These are phyloP conservation scores for Hedychridium roseum DNA, from an alignment of 2,888 invertebrate species.

Conservation along the genomic window DNA sequence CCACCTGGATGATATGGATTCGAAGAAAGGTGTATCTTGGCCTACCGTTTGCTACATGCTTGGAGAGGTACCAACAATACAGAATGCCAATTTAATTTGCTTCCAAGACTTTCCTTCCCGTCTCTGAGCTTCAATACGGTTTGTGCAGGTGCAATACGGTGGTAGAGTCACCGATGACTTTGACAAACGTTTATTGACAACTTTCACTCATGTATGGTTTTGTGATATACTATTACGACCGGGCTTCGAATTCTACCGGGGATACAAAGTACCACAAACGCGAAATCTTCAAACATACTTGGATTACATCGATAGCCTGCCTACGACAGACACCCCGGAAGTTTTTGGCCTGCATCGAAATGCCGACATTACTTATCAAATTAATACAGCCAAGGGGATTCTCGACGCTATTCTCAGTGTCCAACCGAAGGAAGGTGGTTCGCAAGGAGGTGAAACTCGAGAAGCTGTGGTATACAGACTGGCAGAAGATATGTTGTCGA, in stretches of 20 bases:
- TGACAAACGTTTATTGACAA: constrained; percentile 90
- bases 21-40: constrained; percentile 97
- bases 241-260: constrained; percentile 92
- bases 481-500: constrained; percentile 91
- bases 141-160: constrained; percentile 71
- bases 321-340: constrained; percentile 89
- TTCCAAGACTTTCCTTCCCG: constrained; percentile 4
- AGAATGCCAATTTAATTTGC: not conserved
- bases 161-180: constrained; percentile 97
- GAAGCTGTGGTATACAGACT: constrained; percentile 91
- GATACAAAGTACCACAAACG: constrained; percentile 89
- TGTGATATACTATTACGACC: constrained; percentile 86
- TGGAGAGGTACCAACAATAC: constrained; percentile 74
- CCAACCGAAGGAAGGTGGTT: constrained; percentile 96
- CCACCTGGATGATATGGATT: constrained; percentile 96
- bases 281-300: constrained; percentile 82
- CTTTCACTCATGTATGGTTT: constrained; percentile 96
- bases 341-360: constrained; percentile 96
- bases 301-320: constrained; percentile 87
- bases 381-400: constrained; percentile 93
- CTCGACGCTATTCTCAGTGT: constrained; percentile 93
- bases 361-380: constrained; percentile 97
- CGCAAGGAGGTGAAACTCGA: constrained; percentile 89
- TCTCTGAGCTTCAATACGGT: no score
- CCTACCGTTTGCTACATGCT: constrained; percentile 97